Conservation (phyloP, 2,888 invertebrate species). For the Helobdella robusta region DNA sequence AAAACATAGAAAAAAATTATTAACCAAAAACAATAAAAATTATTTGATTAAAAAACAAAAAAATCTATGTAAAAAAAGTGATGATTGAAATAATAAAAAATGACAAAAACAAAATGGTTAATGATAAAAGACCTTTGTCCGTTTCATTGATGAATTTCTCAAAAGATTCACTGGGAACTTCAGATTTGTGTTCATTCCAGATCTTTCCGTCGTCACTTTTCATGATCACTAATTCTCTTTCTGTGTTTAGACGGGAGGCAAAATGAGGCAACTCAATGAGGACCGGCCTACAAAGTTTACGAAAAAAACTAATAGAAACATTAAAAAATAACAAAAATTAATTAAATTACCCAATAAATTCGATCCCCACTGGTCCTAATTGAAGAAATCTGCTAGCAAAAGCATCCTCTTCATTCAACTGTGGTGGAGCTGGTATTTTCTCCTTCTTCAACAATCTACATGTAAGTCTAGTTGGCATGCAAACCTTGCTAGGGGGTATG, state of each 20-base stretch:
- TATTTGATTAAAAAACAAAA: too few relatives aligned
- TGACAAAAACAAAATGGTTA: too few relatives aligned
- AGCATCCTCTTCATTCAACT: slow-evolving; percentile 96
- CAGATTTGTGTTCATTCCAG: slow-evolving; percentile 87
- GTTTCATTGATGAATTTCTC: slow-evolving; percentile 1
- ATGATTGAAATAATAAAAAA: too few relatives aligned
- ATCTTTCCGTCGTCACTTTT: slow-evolving; percentile 96
- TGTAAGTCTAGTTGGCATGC: slow-evolving; percentile 92
- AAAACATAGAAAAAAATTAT: too few relatives aligned
- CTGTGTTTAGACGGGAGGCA: slow-evolving; percentile 85
- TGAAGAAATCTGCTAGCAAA: slow-evolving; percentile 88
- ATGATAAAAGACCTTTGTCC: slow-evolving; percentile 56
- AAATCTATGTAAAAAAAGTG: too few relatives aligned
- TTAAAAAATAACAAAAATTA: neutral
- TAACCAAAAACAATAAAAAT: too few relatives aligned
- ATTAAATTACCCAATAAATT: slow-evolving; percentile 73
- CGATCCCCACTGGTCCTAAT: slow-evolving; percentile 89
- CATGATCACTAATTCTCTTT: slow-evolving; percentile 80
- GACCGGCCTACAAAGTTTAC: slow-evolving; percentile 41
- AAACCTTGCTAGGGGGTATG: slow-evolving; percentile 89
- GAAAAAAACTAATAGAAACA: neutral
- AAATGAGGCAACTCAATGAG: slow-evolving; percentile 96
- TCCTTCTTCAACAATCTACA: slow-evolving; percentile 80
- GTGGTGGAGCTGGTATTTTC: slow-evolving; percentile 83
- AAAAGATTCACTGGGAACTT: slow-evolving; percentile 70